Conservation (phyloP, 1,140 invertebrate genomes). For the Riptortus pedestris region DNA sequence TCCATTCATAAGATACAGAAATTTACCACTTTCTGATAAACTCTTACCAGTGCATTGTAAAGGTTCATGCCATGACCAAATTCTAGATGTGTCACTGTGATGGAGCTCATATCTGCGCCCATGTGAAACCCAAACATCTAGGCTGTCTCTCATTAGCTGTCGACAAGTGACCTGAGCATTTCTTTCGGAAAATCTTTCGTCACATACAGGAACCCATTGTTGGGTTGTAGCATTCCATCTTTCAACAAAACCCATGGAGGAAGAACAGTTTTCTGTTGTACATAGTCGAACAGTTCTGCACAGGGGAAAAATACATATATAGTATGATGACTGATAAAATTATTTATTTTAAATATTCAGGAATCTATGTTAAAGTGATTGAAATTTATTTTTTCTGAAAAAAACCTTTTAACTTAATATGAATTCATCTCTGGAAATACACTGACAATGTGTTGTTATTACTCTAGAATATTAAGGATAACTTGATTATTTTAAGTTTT, state of each 20-base stretch:
- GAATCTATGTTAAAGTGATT: not conserved
- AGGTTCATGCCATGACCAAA: constrained; percentile 93
- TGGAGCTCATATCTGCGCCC: constrained; percentile 73
- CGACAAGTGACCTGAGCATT: constrained; percentile 92
- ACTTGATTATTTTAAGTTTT: no score
- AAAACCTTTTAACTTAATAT: no score
- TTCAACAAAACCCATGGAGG: constrained; percentile 79
- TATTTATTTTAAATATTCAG: not conserved
- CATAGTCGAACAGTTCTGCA: constrained; percentile 57
- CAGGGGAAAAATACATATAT: constrained; percentile 13
- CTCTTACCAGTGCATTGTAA: constrained; percentile 57
- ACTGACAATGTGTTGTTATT: no score
- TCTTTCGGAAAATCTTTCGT: constrained; percentile 83
- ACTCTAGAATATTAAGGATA: no score
- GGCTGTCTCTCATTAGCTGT: constrained; percentile 78
- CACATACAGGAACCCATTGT: constrained; percentile 95
- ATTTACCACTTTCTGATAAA: no score
- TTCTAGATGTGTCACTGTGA: constrained; percentile 64
- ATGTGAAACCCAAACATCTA: constrained; percentile 76
- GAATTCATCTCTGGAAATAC: no score
- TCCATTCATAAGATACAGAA: no score
- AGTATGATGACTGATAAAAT: not conserved
- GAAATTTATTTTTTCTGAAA: no score
- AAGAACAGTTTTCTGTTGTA: constrained; percentile 56
- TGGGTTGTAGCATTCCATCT: constrained; percentile 88